Percentiles rank a stretch among this genome's conserved stretches.
Conservation (phyloP, 2,113 vertebrate species). For the Galemys pyrenaicus region DNA sequence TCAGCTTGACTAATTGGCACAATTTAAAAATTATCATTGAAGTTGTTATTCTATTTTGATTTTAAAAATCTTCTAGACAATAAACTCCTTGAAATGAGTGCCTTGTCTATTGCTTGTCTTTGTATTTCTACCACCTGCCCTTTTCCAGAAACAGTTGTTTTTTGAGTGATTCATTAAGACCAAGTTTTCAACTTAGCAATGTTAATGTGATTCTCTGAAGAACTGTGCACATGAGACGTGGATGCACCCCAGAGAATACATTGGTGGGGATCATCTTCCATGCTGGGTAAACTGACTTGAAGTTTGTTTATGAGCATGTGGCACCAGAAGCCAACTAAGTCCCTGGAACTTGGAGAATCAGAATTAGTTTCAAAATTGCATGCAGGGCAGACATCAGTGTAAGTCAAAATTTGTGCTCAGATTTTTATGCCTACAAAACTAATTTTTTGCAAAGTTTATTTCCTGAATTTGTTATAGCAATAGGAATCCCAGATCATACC, state of each 20-base stretch:
- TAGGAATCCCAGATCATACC: background rate
- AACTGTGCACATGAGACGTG: background rate
- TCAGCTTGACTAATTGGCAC: background rate
- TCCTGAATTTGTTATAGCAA: background rate
- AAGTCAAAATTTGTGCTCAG: conserved; percentile 17
- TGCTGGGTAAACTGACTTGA: background rate
- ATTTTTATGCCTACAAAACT: conserved; percentile 32
- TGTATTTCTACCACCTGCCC: background rate
- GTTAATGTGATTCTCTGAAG: background rate
- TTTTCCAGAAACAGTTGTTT: background rate
- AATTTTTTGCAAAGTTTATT: background rate
- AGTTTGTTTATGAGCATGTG: background rate
- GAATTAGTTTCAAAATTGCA: background rate
- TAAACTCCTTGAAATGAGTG: background rate
- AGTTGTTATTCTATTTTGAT: background rate
- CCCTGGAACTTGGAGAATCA: background rate
- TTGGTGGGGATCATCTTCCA: background rate
- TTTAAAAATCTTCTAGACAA: background rate
- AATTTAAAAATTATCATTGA: background rate
- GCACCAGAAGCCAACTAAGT: background rate
- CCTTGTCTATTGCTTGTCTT: background rate
- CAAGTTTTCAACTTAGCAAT: background rate
- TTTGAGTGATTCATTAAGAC: conserved; percentile 1
- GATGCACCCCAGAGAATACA: background rate
- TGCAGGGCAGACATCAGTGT: background rate